Evolutionary conservation across 2,797 vertebrate species (phyloP), one percentile per base, ranked within the genome.

Genomic region (Melanotaenia trifasciata): DNA sequence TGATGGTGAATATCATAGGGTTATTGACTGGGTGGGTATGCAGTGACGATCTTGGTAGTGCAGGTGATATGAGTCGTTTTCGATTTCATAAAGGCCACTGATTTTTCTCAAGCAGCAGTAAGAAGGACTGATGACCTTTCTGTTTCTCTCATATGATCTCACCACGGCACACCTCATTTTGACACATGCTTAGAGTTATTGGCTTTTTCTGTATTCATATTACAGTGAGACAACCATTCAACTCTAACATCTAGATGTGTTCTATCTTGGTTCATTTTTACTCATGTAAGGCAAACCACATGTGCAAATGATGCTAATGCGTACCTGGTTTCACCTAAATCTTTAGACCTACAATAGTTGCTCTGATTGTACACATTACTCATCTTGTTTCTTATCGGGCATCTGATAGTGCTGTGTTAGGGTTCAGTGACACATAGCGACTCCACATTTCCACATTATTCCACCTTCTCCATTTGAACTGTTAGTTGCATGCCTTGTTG

Each of bases 401-500:
- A 68, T 79, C 70, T 70, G 58, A 89, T 84, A 72, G 82, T 79
- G 80, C 79, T 64, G 67, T 72, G 50, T 67, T 79, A 87, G 82
- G 70, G 72, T 71, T 76, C 77, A 83, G 79, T 84, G 64, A 93
- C 89, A 93, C 88, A 87, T 66, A 90, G 85, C 79, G 81, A 87
- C 84, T 86, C 85, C 60, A 76, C 84, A 86, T 84, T 78, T 90
- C 81, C 75, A 91, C 89, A 86, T 89, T 90, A 68, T 90, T 92
- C 90, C 92, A 94, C 86, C 86, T 81, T 86, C 91, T 92, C 90
- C 93, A 93, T 94, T 80, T 93, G 88, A 93, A 91, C 91, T 93
- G 93, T 94, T 92, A 94, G 92, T 91, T 94, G 92, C 92, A 95
- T 95, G 94, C 91, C 86, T 93, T 94, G 93, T 94, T 94, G 90